Percentiles rank a stretch among this genome's conserved stretches.
Evolutionary conservation across 2,888 invertebrate species (phyloP).

Genomic region (Drosophila acutilabella): DNA sequence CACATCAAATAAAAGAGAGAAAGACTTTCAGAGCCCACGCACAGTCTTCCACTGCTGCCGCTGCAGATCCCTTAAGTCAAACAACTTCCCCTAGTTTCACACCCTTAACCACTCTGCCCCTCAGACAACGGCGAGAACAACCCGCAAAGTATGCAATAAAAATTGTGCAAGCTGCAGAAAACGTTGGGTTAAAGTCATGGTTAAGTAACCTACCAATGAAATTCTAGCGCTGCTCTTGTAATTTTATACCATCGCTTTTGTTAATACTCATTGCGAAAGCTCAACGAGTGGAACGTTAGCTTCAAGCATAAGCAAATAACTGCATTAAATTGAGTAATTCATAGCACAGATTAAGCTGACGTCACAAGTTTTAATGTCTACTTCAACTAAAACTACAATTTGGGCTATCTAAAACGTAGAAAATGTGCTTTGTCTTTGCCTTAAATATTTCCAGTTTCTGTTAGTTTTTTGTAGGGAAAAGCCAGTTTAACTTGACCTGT

Average conservation of each 20-base stretch:
- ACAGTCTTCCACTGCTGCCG: conserved; percentile 9
- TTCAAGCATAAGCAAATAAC: conserved; percentile 2
- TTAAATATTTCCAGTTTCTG: background rate
- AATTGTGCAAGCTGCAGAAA: conserved; percentile 31
- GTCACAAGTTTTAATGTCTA: background rate
- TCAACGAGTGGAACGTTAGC: conserved; percentile 5
- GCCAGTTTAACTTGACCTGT: background rate
- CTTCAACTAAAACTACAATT: background rate
- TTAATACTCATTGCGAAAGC: conserved; percentile 10
- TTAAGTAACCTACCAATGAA: conserved; percentile 19
- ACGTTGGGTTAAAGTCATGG: conserved; percentile 22
- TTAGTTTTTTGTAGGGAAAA: background rate
- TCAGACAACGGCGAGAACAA: background rate
- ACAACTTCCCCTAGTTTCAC: background rate
- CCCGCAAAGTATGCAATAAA: conserved; percentile 7
- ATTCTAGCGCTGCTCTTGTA: conserved; percentile 13
- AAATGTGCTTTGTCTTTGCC: too few species aligned
- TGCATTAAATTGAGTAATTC: background rate
- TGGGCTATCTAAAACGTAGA: background rate
- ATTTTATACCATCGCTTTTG: conserved; percentile 17
- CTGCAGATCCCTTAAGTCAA: conserved; percentile 28
- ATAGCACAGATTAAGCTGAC: background rate
- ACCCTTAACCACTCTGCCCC: too few species aligned
- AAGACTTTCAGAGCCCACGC: conserved; percentile 3
- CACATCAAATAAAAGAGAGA: conserved; percentile 1